Conservation (phyloP, 2,113 vertebrate species). For the Channa argus region DNA sequence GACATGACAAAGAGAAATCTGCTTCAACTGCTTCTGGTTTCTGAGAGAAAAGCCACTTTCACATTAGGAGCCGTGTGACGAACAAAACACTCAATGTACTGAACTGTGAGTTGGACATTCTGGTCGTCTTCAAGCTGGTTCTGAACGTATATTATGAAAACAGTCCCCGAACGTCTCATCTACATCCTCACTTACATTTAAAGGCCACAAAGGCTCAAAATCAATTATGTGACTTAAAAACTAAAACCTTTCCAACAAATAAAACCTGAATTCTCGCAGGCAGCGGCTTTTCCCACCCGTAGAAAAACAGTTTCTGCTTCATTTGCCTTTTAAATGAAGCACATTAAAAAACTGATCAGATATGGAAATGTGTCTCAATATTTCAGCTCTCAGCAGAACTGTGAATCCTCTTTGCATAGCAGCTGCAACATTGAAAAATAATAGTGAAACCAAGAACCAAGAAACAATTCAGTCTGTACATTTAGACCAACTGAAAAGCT, state of each 20-base stretch:
- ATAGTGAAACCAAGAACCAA: conserved; percentile 82
- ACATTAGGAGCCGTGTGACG: neutral
- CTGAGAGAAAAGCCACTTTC: neutral
- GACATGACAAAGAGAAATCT: neutral
- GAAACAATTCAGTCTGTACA: conserved; percentile 50
- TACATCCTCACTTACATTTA: neutral
- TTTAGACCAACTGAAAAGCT: conserved; percentile 53
- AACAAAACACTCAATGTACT: too few species aligned
- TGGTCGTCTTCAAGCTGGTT: too few species aligned
- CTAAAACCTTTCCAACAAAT: neutral
- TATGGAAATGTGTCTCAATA: conserved; percentile 43
- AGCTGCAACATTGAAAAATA: conserved; percentile 80
- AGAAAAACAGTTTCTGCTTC: conserved; percentile 4
- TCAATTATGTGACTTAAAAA: neutral
- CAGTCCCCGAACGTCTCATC: too few species aligned
- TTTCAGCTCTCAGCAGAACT: conserved; percentile 38
- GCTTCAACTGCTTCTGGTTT: neutral
- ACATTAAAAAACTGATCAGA: neutral
- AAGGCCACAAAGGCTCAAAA: conserved; percentile 5
- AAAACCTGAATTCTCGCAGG: neutral
- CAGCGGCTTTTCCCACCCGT: neutral
- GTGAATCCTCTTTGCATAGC: conserved; percentile 71
- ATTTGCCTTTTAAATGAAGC: conserved; percentile 44
- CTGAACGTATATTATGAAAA: too few species aligned
- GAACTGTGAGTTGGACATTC: too few species aligned